Percentiles rank a stretch among this genome's conserved stretches.
Conservation (phyloP, 2,888 invertebrate species). For the Lochmaea crataegi region DNA sequence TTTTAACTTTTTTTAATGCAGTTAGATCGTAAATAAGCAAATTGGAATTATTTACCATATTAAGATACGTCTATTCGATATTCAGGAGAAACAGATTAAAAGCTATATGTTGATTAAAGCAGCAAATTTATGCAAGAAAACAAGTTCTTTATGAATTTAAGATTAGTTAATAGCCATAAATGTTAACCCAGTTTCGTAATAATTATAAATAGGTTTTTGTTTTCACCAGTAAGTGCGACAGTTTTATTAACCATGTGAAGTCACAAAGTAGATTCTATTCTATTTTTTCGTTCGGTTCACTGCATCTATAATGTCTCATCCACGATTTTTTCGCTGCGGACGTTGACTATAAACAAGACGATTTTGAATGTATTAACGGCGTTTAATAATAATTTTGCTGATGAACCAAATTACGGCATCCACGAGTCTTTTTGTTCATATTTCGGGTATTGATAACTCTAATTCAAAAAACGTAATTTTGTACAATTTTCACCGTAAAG, state of each 20-base stretch:
- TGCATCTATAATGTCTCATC: too few relatives aligned
- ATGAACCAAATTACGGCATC: too few relatives aligned
- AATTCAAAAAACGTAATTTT: too few relatives aligned
- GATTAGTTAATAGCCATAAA: constrained; percentile 38
- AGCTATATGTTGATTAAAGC: constrained; percentile 43
- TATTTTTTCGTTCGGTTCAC: too few relatives aligned
- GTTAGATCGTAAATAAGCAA: not conserved
- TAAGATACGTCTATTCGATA: constrained; percentile 16
- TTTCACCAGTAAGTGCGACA: not conserved
- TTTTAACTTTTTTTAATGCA: constrained; percentile 2
- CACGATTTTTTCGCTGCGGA: too few relatives aligned
- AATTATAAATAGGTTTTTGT: constrained; percentile 46
- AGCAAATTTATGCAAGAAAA: constrained; percentile 50
- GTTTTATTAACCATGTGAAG: constrained; percentile 3
- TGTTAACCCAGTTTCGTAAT: constrained; percentile 52
- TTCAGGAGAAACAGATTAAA: constrained; percentile 44
- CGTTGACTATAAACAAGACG: too few relatives aligned
- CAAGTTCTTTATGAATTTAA: constrained; percentile 49
- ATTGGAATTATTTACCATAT: constrained; percentile 16
- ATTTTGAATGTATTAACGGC: too few relatives aligned
- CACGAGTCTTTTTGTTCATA: too few relatives aligned
- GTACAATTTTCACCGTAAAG: too few relatives aligned
- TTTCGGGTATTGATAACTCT: too few relatives aligned
- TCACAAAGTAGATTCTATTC: not conserved
- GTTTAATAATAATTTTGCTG: too few relatives aligned